Conservation (phyloP, 1,140 invertebrate species). For the Phymorhynchus buccinoides region DNA sequence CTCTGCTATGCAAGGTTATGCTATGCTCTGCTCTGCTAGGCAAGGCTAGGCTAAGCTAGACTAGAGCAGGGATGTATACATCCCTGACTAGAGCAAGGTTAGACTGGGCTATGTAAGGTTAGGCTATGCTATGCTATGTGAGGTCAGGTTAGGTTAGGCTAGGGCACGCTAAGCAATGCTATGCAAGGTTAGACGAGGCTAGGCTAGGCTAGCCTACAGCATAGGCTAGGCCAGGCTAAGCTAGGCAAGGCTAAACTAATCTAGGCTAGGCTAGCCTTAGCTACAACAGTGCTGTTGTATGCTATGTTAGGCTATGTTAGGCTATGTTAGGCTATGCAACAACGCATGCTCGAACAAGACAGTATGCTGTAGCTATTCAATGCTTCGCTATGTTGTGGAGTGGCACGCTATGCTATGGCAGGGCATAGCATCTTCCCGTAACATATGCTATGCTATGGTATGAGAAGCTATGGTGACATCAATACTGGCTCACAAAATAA, state of each 20-base stretch:
- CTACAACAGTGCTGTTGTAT: too few relatives aligned
- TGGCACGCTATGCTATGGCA: too few relatives aligned
- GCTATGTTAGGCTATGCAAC: not conserved
- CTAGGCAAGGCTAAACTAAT: not conserved
- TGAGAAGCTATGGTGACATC: too few relatives aligned
- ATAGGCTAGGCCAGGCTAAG: not conserved
- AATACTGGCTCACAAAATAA: too few relatives aligned
- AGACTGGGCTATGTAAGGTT: not conserved
- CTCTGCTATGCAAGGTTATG: not conserved
- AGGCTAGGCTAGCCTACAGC: not conserved
- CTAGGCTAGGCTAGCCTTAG: constrained; percentile 17
- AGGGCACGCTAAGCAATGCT: not conserved
- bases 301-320: constrained; percentile 28
- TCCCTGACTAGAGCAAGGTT: too few relatives aligned
- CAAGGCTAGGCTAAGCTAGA: not conserved
- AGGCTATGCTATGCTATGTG: constrained; percentile 24
- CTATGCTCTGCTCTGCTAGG: not conserved
- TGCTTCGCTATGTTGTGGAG: too few relatives aligned
- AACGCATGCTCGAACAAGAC: too few relatives aligned
- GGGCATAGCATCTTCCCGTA: too few relatives aligned
- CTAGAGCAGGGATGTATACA: not conserved
- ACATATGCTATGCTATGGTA: too few relatives aligned
- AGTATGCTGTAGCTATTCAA: too few relatives aligned
- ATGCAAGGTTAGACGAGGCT: not conserved
- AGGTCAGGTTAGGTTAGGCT: constrained; percentile 19